Conservation (phyloP, 2,888 invertebrate genomes). For the Nineta flava region DNA sequence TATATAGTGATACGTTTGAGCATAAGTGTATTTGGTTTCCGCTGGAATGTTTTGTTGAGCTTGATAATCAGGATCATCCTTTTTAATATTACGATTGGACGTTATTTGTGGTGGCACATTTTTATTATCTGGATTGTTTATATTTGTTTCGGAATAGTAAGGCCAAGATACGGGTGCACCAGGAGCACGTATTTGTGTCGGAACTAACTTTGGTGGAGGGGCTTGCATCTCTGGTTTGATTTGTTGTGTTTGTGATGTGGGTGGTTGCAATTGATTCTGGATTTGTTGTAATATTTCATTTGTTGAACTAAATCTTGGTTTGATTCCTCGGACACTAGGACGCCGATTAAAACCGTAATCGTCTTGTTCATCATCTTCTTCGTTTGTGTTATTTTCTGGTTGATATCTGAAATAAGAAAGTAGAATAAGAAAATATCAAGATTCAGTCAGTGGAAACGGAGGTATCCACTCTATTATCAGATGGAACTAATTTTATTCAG, state of each 20-base stretch:
- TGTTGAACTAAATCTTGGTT: constrained; percentile 67
- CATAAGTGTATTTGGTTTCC: constrained; percentile 2
- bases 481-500: too few relatives aligned
- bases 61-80: constrained; percentile 3
- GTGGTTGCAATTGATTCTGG: constrained; percentile 52
- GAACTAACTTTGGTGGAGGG: constrained; percentile 13
- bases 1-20: constrained; percentile 5
- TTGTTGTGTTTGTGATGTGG: constrained; percentile 21
- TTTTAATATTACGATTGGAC: not conserved
- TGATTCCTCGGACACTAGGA: constrained; percentile 80
- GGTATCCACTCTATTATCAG: not conserved
- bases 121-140: constrained; percentile 20
- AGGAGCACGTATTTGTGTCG: constrained; percentile 13
- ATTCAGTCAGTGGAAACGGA: too few relatives aligned
- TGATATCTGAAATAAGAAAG: constrained; percentile 29
- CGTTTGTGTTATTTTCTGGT: constrained; percentile 30
- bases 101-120: constrained; percentile 14
- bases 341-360: constrained; percentile 80
- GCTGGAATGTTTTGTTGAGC: not conserved
- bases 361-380: constrained; percentile 63
- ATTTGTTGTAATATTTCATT: constrained; percentile 70
- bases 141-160: constrained; percentile 44
- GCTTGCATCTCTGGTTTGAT: constrained; percentile 19
- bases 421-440: too few relatives aligned
- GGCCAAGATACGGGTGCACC: constrained; percentile 41